Evolutionary conservation across 1,140 invertebrate genomes (phyloP), one percentile per base, ranked within the genome.

Genomic region (Lucilia cuprina): DNA sequence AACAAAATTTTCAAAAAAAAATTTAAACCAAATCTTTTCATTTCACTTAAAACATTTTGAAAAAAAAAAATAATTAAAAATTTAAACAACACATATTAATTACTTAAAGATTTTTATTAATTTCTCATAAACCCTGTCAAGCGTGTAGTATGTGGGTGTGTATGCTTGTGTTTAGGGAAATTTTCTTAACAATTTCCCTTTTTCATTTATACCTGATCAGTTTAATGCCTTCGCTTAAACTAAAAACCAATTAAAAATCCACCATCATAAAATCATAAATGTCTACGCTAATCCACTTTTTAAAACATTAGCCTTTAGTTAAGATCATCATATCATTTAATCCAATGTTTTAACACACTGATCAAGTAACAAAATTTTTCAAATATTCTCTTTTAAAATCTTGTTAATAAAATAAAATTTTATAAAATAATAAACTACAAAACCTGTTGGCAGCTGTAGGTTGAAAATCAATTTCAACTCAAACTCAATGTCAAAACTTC

Each of bases 1-100:
- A 41, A 41, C 41, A 41, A 41, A 82, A 82, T 82, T 65, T 82
- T 12, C 47, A 82, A 82, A 82, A 77, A 77, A 41, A 82, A 77
- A 77, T 77, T 77, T 21, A 74, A 74, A 74, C 14, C 0, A 35
- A 34, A 34, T 2, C 74, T 75, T 77, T 77, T 77, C 9, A 77
- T 77, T 77, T 75, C 12, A 30, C 25, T 30, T 30, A 34, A 41
- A 2, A 10, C 4, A 35, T 34, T 41, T 41, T 41, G 7, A 10
- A 7, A 8, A 41, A 41, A 41, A 41, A 41, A 41, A 41, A 8
- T 0, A 41, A 41, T 41, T 10, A 3, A 41, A 41, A 41, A 7
- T 41, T 30, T n/a, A n/a, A n/a, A n/a, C n/a, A n/a, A n/a, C n/a
- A n/a, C n/a, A n/a, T n/a, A n/a, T n/a, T n/a, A n/a, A n/a, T n/a